Evolutionary conservation across 1,140 invertebrate species (phyloP).

Genomic region (Choristoneura fumiferana): DNA sequence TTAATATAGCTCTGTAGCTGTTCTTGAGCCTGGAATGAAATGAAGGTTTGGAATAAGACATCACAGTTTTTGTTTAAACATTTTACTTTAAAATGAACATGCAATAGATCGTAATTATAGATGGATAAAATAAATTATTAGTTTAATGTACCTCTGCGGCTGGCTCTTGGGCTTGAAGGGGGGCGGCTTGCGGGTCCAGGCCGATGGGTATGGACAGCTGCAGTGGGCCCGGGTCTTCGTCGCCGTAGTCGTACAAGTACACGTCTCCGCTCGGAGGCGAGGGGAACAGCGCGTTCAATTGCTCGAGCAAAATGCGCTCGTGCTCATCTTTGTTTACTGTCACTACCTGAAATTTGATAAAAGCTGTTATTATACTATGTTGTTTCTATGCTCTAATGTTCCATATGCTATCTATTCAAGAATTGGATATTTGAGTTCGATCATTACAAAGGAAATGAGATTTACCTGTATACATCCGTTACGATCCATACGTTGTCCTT

Average conservation of each 20-base stretch:
- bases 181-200: constrained; percentile 50
- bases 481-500: constrained; percentile 62
- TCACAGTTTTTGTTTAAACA: neutral
- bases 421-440: constrained; percentile 1
- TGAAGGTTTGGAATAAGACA: constrained; percentile 1
- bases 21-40: constrained; percentile 54
- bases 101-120: neutral
- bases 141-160: constrained; percentile 46
- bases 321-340: constrained; percentile 65
- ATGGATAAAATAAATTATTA: too few species aligned
- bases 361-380: neutral
- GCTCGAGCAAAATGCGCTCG: constrained; percentile 59
- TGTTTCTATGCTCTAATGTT: too few species aligned
- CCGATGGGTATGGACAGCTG: constrained; percentile 67
- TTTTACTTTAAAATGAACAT: neutral
- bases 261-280: constrained; percentile 52
- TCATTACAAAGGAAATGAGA: constrained; percentile 8
- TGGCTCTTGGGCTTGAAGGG: constrained; percentile 51
- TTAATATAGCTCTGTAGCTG: constrained; percentile 43
- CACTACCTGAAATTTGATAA: constrained; percentile 46
- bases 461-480: constrained; percentile 65
- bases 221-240: constrained; percentile 60
- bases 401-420: too few species aligned
- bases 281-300: constrained; percentile 63
- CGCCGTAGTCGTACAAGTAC: constrained; percentile 66